Conservation (phyloP, 2,888 invertebrate species). For the Agrochola lota region DNA sequence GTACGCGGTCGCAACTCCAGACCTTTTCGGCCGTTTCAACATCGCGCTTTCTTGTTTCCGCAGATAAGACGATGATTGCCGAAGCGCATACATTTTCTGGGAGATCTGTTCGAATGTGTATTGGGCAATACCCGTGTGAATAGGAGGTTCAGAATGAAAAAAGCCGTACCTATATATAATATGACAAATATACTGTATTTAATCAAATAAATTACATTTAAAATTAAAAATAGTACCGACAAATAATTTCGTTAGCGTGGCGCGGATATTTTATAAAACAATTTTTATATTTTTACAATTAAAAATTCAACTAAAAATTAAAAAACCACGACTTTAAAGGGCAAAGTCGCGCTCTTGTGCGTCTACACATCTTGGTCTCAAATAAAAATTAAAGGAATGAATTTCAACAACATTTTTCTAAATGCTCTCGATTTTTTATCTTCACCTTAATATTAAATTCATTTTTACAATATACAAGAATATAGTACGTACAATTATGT, state of each 20-base stretch:
- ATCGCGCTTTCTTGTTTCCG: not conserved
- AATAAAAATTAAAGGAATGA: slow-evolving; percentile 75
- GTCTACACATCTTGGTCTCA: slow-evolving; percentile 71
- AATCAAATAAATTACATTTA: slow-evolving; percentile 89
- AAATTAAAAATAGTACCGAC: slow-evolving; percentile 86
- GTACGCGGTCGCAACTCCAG: too few relatives aligned
- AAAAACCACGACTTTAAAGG: slow-evolving; percentile 67
- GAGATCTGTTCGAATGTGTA: not conserved
- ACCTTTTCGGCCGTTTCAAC: too few relatives aligned
- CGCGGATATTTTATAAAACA: slow-evolving; percentile 71
- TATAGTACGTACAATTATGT: slow-evolving; percentile 83
- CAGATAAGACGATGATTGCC: not conserved
- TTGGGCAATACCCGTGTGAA: not conserved
- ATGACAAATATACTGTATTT: slow-evolving; percentile 90
- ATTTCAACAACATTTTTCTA: slow-evolving; percentile 69
- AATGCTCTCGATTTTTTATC: slow-evolving; percentile 68
- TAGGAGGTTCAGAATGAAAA: slow-evolving; percentile 7
- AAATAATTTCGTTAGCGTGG: slow-evolving; percentile 81
- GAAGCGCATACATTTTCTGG: not conserved
- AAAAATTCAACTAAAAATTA: slow-evolving; percentile 74
- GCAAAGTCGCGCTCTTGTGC: slow-evolving; percentile 79
- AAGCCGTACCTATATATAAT: slow-evolving; percentile 51
- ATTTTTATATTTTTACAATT: slow-evolving; percentile 74
- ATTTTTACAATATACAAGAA: slow-evolving; percentile 88
- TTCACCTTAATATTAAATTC: slow-evolving; percentile 74